These are phyloP conservation scores for Sylvia atricapilla DNA, from an alignment of 2,113 vertebrate genomes.

Conservation along the genomic window DNA sequence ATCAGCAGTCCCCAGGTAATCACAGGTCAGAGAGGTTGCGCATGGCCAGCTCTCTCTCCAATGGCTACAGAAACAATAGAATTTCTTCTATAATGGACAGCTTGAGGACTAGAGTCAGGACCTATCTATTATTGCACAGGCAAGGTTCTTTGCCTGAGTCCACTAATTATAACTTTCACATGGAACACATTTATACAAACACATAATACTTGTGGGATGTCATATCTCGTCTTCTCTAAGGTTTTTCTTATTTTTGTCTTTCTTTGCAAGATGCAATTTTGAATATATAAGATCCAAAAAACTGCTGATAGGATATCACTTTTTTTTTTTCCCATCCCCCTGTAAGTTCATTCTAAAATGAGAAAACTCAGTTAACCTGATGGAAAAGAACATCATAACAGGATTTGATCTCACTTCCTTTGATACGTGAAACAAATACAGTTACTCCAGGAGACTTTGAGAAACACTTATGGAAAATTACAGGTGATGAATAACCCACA, in stretches of 20 bases:
- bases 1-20: background rate
- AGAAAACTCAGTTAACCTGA: constrained; percentile 36
- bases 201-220: background rate
- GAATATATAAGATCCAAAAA: background rate
- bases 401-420: constrained; percentile 69
- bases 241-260: background rate
- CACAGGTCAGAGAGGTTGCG: rapidly evolving
- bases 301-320: background rate
- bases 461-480: constrained; percentile 58
- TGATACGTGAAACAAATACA: constrained; percentile 56
- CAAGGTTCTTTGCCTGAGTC: background rate
- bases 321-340: background rate
- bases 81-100: background rate
- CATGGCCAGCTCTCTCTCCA: background rate
- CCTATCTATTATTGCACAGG: background rate
- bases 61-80: background rate
- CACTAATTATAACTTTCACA: rapidly evolving
- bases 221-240: background rate
- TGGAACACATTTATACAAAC: rapidly evolving
- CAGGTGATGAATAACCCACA: constrained; percentile 65
- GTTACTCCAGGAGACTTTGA: constrained; percentile 29
- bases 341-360: background rate
- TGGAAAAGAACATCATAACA: constrained; percentile 62
- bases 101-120: background rate
- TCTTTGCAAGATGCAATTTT: background rate